These are phyloP conservation scores for Malaclemys terrapin DNA, from an alignment of 2,113 vertebrate genomes.

Conservation along the genomic window DNA sequence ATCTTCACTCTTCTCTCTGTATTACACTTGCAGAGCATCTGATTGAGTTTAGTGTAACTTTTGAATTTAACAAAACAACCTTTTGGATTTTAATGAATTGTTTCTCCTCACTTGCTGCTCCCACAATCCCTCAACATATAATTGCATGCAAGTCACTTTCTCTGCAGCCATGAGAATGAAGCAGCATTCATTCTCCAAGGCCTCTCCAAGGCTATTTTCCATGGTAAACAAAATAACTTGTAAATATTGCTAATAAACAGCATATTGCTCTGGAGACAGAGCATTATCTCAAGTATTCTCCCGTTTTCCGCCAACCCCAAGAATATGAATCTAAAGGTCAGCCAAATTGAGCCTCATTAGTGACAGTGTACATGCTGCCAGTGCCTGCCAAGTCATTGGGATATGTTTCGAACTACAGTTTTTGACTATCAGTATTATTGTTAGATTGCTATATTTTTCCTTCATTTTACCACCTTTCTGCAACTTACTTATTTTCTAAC, in stretches of 20 bases:
- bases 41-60: neutral
- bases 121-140: neutral
- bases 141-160: neutral
- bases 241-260: neutral
- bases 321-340: neutral
- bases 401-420: neutral
- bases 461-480: neutral
- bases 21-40: neutral
- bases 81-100: neutral
- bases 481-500: neutral
- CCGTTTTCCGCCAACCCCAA: neutral
- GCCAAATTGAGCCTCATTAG: neutral
- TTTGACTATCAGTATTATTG: neutral
- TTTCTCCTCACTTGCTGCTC: neutral
- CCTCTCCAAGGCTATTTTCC: neutral
- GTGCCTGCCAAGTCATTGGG: neutral
- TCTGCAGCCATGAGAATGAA: neutral
- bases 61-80: neutral
- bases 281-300: neutral
- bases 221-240: conserved; percentile 12
- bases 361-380: neutral
- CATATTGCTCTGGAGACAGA: neutral
- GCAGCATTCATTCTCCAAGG: neutral
- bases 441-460: neutral
- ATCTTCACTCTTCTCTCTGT: neutral